These are phyloP conservation scores for Adelognathus sp. DNA, from an alignment of 2,888 invertebrate species.

Conservation along the genomic window DNA sequence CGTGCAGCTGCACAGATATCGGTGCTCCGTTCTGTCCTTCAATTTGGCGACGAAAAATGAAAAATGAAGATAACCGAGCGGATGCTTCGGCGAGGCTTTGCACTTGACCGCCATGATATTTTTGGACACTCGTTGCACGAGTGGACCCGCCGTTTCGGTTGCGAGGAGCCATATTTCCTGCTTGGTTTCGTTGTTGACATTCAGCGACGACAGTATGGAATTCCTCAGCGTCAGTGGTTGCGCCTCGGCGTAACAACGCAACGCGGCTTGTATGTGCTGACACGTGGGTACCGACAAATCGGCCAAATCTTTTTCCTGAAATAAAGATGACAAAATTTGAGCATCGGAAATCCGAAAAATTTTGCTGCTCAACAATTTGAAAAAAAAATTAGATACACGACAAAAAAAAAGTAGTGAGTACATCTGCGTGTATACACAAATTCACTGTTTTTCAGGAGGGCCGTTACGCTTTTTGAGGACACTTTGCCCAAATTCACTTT, in stretches of 20 bases:
- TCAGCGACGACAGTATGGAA: slow-evolving; percentile 84
- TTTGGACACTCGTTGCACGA: slow-evolving; percentile 88
- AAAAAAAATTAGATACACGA: no score
- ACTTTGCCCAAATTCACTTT: no score
- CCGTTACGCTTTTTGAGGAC: no score
- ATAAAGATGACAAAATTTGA: slow-evolving; percentile 6
- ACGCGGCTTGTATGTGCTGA: slow-evolving; percentile 86
- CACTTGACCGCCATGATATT: slow-evolving; percentile 88
- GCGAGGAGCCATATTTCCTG: slow-evolving; percentile 84
- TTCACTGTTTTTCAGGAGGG: no score
- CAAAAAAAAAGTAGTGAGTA: no score
- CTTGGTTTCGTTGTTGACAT: slow-evolving; percentile 84
- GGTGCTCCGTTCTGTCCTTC: slow-evolving; percentile 82
- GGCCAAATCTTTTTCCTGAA: slow-evolving; percentile 74
- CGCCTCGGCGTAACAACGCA: slow-evolving; percentile 85
- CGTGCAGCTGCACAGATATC: slow-evolving; percentile 84
- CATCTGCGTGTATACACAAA: no score
- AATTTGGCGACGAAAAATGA: slow-evolving; percentile 83
- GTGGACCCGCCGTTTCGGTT: slow-evolving; percentile 84
- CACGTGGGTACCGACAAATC: slow-evolving; percentile 80
- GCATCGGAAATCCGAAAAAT: background rate
- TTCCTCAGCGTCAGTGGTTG: slow-evolving; percentile 84
- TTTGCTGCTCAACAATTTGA: background rate
- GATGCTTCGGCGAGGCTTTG: slow-evolving; percentile 85
- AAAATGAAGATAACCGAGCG: slow-evolving; percentile 88